These are phyloP conservation scores for Pangasius krempfi DNA, from an alignment of 2,797 vertebrate genomes.

Conservation along the genomic window DNA sequence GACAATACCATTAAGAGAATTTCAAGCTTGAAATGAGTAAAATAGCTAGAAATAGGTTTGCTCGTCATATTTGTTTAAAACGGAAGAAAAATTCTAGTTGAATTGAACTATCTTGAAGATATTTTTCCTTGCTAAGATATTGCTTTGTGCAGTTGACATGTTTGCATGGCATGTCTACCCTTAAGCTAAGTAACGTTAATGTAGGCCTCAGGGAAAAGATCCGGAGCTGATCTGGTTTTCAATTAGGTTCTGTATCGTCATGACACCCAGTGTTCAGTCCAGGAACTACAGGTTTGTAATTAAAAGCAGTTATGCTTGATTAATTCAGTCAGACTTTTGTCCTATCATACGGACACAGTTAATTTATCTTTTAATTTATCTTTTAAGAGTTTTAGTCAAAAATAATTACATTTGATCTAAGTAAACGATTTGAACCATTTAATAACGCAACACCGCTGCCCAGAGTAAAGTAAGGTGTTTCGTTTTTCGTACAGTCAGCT, in stretches of 20 bases:
- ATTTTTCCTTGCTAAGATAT: neutral
- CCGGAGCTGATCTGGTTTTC: conserved; percentile 9
- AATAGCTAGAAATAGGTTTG: neutral
- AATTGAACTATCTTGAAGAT: neutral
- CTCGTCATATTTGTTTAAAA: neutral
- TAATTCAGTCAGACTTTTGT: neutral
- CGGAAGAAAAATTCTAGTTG: neutral
- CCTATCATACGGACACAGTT: no score
- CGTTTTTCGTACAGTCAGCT: neutral
- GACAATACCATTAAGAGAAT: neutral
- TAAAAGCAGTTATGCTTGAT: neutral
- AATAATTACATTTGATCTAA: neutral
- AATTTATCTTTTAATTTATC: neutral
- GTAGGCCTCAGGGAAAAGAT: neutral
- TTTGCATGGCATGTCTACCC: neutral
- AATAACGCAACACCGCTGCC: neutral
- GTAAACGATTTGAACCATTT: neutral
- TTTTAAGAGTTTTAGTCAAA: neutral
- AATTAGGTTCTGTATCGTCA: neutral
- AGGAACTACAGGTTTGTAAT: neutral
- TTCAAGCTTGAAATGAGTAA: neutral
- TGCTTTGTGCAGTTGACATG: neutral
- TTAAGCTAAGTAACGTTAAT: neutral
- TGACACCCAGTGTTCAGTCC: conserved; percentile 13
- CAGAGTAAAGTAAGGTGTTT: neutral